Base-by-base conservation (phyloP, 2,113 vertebrate species). In the Xyliphius kryptos region DNA sequence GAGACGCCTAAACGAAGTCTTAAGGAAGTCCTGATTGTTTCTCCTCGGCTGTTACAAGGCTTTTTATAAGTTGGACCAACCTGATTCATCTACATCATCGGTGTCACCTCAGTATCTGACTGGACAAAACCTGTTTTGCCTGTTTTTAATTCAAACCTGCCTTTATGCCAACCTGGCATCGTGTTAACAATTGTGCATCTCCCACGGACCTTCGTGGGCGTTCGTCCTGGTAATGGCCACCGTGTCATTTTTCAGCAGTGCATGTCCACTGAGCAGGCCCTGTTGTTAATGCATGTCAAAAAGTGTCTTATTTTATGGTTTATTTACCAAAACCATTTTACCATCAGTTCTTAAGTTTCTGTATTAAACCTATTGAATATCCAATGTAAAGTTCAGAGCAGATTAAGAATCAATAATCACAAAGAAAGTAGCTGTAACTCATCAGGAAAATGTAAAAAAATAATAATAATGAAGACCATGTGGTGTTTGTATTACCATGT, bases 61-160 rank as follows among this genome's bases (percentile, higher is more conserved):
- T 36, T 66, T 21, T 22, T 51, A 16, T 53, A 46, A 6, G 15
- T 51, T 61, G 43, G 48, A 66, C 51, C 37, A 56, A 52, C 68
- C 52, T 48, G 44, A 57, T 46, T 63, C 51, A 41, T 37, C 17
- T 65, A 46, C 56, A 51, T 14, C 63, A 55, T 63, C 51, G n/a
- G 56, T 63, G 67, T 47, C 40, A 40, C 44, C 59, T 63, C 67
- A 74, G 63, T 74, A 47, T 70, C 60, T 67, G 43, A 56, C 36
- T 74, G 26, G 56, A 66, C 52, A 63, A 44, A 62, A 69, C 49
- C 53, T 58, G 57, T 41, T 65, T 68, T 55, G 51, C 44, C 56
- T 48, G 66, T 66, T 66, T 63, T 36, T 62, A 38, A 26, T 61
- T 20, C 41, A 26, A 19, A 48, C 54, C 20, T 58, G 26, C 26